Base-by-base conservation (phyloP, 1,140 invertebrate species). In the Drosophila micromelanica region DNA sequence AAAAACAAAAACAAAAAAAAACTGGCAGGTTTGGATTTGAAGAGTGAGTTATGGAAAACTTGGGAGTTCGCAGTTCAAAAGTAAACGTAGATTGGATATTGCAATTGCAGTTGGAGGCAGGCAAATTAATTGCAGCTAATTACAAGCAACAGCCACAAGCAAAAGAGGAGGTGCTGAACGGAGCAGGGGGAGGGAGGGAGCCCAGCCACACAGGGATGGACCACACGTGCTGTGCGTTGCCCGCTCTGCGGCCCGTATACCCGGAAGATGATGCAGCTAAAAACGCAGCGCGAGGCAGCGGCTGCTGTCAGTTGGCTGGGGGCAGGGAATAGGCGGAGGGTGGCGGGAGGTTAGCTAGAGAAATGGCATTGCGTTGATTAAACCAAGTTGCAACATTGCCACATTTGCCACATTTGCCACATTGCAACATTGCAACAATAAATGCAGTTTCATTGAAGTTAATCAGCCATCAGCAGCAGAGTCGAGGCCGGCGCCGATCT, bases 371-470 rank as follows among this genome's bases (percentile, higher is more conserved):
- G 57, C 73, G 68, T 80, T 85, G 76, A 85, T 85, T 80, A 85
- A 85, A 80, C 59, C 77, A 77, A 77, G 80, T 75, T 78, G 78
- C 82, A 72, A 45, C 56, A 68, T 68, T 60, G 15, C 17, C 17
- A 23, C 27, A 27, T 27, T 27, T 27, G 23, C 23, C 23, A 27
- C 23, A 27, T 17, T 27, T 27, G 52, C 63, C 17, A 57, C 64
- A 67, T 35, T 27, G 59, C 30, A n/a, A 8, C 59, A 40, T 52
- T 54, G 62, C 69, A 82, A 70, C 82, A 86, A 86, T 87, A 87
- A 87, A 87, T 87, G 82, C 82, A 87, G 76, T 87, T 87, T 87
- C 84, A 87, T 87, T 89, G 82, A 81, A 87, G 84, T 87, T 87
- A 87, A 87, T 89, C 82, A 87, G 82, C 60, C 78, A 61, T 73